Percentiles rank a stretch among this genome's conserved stretches.
phyloP scores from a whole-genome alignment of 2,888 invertebrate species.

The Dendrolimus houi region DNA sequence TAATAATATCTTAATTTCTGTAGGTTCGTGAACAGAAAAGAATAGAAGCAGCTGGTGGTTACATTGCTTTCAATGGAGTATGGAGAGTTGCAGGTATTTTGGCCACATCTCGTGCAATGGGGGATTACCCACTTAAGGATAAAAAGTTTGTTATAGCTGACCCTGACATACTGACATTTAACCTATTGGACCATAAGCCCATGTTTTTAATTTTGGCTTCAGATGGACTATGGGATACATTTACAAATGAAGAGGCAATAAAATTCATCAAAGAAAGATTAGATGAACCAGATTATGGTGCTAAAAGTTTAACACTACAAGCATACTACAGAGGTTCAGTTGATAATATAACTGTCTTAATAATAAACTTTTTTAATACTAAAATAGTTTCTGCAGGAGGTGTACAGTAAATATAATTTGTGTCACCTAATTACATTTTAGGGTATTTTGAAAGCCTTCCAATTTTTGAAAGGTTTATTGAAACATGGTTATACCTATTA shows the following conservation, averaged over 20 bases:
- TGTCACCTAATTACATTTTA: slow-evolving; percentile 10
- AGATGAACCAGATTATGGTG: slow-evolving; percentile 91
- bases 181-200: slow-evolving; percentile 89
- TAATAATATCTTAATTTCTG: slow-evolving; percentile 11
- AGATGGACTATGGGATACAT: slow-evolving; percentile 98
- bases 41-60: slow-evolving; percentile 96
- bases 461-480: slow-evolving; percentile 14
- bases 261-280: slow-evolving; percentile 90
- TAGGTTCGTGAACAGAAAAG: slow-evolving; percentile 92
- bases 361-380: slow-evolving; percentile 86
- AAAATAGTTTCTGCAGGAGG: slow-evolving; percentile 31
- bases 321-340: slow-evolving; percentile 94
- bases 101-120: slow-evolving; percentile 95
- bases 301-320: slow-evolving; percentile 92
- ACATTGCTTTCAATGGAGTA: slow-evolving; percentile 95
- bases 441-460: slow-evolving; percentile 9
- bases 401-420: slow-evolving; percentile 22
- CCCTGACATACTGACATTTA: slow-evolving; percentile 95
- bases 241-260: slow-evolving; percentile 95
- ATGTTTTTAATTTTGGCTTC: slow-evolving; percentile 94
- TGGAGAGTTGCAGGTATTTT: slow-evolving; percentile 97
- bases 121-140: slow-evolving; percentile 96
- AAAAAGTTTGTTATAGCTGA: slow-evolving; percentile 95
- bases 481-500: slow-evolving; percentile 5
- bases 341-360: slow-evolving; percentile 96